phyloP scores from a whole-genome alignment of 2,797 vertebrate genomes.

The Poeciliopsis turneri region DNA sequence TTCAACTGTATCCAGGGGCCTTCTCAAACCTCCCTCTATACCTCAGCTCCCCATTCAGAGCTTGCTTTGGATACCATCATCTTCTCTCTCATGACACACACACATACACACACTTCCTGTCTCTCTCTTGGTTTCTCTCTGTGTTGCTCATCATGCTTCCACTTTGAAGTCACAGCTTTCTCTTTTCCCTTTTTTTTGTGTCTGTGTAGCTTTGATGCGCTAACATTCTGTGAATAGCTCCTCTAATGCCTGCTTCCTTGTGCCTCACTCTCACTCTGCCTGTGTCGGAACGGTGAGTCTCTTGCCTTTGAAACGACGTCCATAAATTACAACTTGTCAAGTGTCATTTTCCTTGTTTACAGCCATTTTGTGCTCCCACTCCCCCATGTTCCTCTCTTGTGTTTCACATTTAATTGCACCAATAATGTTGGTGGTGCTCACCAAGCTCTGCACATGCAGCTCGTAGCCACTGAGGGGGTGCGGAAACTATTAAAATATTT shows the following conservation, averaged over 20 bases:
- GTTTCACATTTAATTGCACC: slow-evolving; percentile 85
- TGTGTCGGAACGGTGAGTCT: slow-evolving; percentile 73
- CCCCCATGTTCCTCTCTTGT: slow-evolving; percentile 73
- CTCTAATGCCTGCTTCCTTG: slow-evolving; percentile 76
- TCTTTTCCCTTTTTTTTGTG: slow-evolving; percentile 67
- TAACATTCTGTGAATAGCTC: slow-evolving; percentile 83
- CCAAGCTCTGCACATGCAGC: slow-evolving; percentile 74
- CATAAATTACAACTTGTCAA: slow-evolving; percentile 87
- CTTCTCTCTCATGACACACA: slow-evolving; percentile 60
- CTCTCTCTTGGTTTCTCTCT: slow-evolving; percentile 50
- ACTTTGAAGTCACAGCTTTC: slow-evolving; percentile 79
- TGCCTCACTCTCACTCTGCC: slow-evolving; percentile 73
- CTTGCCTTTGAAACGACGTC: slow-evolving; percentile 78
- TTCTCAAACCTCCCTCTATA: slow-evolving; percentile 39
- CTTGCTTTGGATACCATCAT: slow-evolving; percentile 75
- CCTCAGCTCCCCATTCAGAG: slow-evolving; percentile 37
- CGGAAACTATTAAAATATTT: slow-evolving; percentile 86
- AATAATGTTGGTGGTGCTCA: slow-evolving; percentile 76
- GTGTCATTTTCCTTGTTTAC: slow-evolving; percentile 86
- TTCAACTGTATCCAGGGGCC: slow-evolving; percentile 73
- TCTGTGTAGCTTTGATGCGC: slow-evolving; percentile 80
- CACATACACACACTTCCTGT: slow-evolving; percentile 48
- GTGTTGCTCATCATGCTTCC: slow-evolving; percentile 70
- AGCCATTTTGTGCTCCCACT: slow-evolving; percentile 79
- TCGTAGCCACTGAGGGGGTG: slow-evolving; percentile 73